These are phyloP conservation scores for Tricholaema leucomelas DNA, from an alignment of 2,113 vertebrate genomes.

Conservation along the genomic window DNA sequence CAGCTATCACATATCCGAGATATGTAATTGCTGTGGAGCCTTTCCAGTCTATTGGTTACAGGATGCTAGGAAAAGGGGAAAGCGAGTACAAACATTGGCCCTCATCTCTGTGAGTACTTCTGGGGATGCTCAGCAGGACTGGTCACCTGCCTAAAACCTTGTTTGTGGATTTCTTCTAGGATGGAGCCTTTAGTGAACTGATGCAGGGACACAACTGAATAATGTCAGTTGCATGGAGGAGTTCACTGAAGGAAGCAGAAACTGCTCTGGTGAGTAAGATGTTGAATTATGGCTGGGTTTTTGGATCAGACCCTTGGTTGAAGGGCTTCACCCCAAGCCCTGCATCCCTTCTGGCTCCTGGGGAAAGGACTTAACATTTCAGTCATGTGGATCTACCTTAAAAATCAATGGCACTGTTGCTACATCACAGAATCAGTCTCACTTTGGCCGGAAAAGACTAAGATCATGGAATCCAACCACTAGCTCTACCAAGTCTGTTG, in stretches of 20 bases:
- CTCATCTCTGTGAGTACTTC: not conserved
- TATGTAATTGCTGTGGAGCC: constrained; percentile 52
- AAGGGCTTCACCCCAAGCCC: not conserved
- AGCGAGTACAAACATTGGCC: not conserved
- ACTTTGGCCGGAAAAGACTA: no score
- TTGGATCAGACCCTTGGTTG: not conserved
- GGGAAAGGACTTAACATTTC: not conserved
- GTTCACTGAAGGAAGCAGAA: not conserved
- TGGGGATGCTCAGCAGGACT: not conserved
- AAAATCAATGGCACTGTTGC: not conserved
- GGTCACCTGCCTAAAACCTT: not conserved
- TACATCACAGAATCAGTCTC: no score
- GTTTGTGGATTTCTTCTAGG: not conserved
- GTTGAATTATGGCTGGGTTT: not conserved
- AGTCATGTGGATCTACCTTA: not conserved
- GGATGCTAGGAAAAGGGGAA: not conserved
- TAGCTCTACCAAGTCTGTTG: no score
- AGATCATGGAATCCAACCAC: no score
- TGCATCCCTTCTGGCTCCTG: accelerated
- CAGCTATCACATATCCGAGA: constrained; percentile 56
- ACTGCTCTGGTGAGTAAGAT: not conserved
- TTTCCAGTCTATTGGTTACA: constrained; percentile 42
- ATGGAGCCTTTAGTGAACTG: not conserved
- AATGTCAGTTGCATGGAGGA: not conserved
- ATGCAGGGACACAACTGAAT: not conserved